Evolutionary conservation across 2,888 invertebrate species (phyloP), one percentile per base, ranked within the genome.

Genomic region (Mimachlamys varia): DNA sequence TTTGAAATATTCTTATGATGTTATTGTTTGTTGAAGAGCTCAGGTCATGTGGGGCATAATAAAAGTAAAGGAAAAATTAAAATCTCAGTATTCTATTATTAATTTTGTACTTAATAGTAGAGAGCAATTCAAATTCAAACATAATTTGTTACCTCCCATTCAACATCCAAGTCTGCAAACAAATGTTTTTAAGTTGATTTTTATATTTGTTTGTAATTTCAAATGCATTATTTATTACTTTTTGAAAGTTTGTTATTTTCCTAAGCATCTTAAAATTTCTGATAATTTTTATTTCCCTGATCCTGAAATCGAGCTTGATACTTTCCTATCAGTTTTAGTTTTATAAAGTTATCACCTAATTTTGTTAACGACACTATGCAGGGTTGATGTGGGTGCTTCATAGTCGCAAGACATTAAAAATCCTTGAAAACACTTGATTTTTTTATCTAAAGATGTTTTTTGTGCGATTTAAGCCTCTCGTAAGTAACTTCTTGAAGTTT

Each of bases 301-400:
- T 76, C 76, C 27, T 76, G 33, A 76, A 76, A 76, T 76, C 33
- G 27, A 76, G 76, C 76, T 76, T 76, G 76, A n/a, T 58, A 58
- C 22, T 22, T 58, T 58, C 44, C 44, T 44, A 44, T 44, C 22
- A 10, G 76, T 76, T 33, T 76, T n/a, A 76, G 76, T 76, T 76
- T 76, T 27, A 76, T 76, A 76, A 10, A 5, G 27, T 76, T 5
- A 33, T 76, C 76, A 33, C 12, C 22, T 27, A 33, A 33, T 5
- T 76, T 76, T 76, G 76, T 13, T 76, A 13, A 76, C 76, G 13
- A 27, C 76, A 33, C 27, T 33, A 33, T 10, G 76, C 33, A 76
- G 76, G 76, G 76, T 76, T 76, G 76, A 76, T 76, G 76, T 76
- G 27, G 76, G 13, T 33, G 33, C 27, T 27, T 76, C 13, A 27